Conservation (phyloP, 2,113 vertebrate species). For the Megaptera novaeangliae region DNA sequence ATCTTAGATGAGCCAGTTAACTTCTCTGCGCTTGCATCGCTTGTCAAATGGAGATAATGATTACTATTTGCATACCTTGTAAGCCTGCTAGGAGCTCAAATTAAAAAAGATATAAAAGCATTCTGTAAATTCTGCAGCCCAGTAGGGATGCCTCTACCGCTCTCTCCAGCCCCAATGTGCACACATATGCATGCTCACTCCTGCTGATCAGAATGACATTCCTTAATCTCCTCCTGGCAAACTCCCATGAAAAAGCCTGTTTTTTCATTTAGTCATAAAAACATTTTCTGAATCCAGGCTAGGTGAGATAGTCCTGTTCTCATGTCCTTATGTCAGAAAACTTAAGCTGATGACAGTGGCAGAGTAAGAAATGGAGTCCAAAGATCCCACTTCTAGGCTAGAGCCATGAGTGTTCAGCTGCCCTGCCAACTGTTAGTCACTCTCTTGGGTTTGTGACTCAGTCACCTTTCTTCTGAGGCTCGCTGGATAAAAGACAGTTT, state of each 20-base stretch:
- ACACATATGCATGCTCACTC: background rate
- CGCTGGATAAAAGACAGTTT: constrained; percentile 4
- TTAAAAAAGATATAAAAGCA: background rate
- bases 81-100: background rate
- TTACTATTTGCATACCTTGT: background rate
- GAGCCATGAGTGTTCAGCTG: background rate
- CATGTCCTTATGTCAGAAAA: background rate
- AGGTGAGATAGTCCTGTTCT: background rate
- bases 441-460: background rate
- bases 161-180: background rate
- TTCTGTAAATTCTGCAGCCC: background rate
- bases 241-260: background rate
- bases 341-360: background rate
- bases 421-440: background rate
- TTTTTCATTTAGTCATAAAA: background rate
- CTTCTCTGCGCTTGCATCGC: background rate
- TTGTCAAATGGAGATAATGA: background rate
- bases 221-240: background rate
- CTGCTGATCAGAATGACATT: background rate
- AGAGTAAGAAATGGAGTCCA: background rate
- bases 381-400: background rate
- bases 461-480: background rate
- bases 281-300: background rate
- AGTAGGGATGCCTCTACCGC: background rate
- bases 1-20: background rate